Base-by-base conservation (phyloP, 2,113 vertebrate species). In the Brachyhypopomus occidentalis region DNA sequence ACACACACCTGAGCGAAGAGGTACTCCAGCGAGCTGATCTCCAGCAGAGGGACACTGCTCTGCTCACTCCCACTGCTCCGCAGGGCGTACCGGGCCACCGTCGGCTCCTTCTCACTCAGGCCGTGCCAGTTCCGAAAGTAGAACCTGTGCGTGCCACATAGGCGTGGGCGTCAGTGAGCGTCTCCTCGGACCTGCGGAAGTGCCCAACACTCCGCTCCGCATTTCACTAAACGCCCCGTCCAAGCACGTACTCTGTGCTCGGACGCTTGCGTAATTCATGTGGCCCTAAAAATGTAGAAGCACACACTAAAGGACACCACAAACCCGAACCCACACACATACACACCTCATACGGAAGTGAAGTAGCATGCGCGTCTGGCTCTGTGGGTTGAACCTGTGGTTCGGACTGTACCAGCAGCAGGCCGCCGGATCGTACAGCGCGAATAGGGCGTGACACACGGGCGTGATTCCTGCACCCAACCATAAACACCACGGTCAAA, bases 111-210 rank as follows among this genome's bases (percentile, higher is more conserved):
- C 0, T 93, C 88, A 27, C 83, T 91, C 55, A 94, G 88, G 20
- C 95, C 95, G 0, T 98, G 97, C 97, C 97, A 98, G 55, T 98
- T 98, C 67, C 93, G 91, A 83, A 98, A 98, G 86, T 98, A 98
- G 88, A 91, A 98, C 90, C 97, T 98, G 64, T 0, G 71, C 60
- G 52, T 55, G 23, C 71, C 56, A 70, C 20, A 48, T 55, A 17
- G 52, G 23, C 63, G 70, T n/a, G 38, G n/a, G 58, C 36, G 14
- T 41, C 3, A 63, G 20, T 19, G n/a, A 5, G 5, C 19, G 16
- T 30, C 66, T 38, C 16, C n/a, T 27, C 45, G 12, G 45, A 52
- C 45, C 45, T 52, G 45, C 45, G 1, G 45, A 8, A 52, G 8
- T 52, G 45, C 45, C 45, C 2, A 52, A 52, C 12, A 1, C 45